Evolutionary conservation across 2,888 invertebrate genomes (phyloP), one percentile per base, ranked within the genome.

Genomic region (Chrysolina americana): DNA sequence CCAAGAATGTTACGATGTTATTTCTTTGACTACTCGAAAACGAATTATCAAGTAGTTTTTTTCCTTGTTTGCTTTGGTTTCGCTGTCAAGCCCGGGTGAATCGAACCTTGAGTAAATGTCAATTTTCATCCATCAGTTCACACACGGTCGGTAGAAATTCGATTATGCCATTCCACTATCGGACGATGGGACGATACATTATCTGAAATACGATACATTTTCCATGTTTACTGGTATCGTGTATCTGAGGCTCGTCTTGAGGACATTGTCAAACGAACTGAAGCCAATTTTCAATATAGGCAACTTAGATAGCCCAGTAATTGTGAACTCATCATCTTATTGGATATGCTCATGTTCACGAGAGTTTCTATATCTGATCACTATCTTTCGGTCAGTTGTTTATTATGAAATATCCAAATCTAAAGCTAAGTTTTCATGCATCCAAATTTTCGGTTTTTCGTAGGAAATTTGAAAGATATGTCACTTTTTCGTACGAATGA

Each of bases 121-220:
- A 11, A 21, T 53, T 53, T 15, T 53, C 21, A 53, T 44, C 44
- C 44, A 23, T 53, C 53, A 13, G 21, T 53, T 21, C 13, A 44
- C 21, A 53, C 21, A 53, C 5, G 19, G 21, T 21, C 21, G 19
- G 21, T 11, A 13, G 21, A 21, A 53, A 53, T 53, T 21, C 19
- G 53, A 53, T 53, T 53, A 53, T 53, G 19, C 13, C 10, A 53
- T 53, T 53, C 13, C 21, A 19, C 17, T 53, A 53, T 53, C 19
- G 53, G 21, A 11, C 21, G 21, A 19, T 53, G 13, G 53, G 21
- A 11, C 21, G 21, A 19, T 53, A 21, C 53, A 53, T 53, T 53
- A 53, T 21, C 53, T 21, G 21, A 19, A 53, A 21, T 19, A 53
- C 19, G 53, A 53, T 53, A 53, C 21, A 21, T 53, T 53, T 53